Base-by-base conservation (phyloP, 2,888 invertebrate genomes). In the Coelinius sp. region DNA sequence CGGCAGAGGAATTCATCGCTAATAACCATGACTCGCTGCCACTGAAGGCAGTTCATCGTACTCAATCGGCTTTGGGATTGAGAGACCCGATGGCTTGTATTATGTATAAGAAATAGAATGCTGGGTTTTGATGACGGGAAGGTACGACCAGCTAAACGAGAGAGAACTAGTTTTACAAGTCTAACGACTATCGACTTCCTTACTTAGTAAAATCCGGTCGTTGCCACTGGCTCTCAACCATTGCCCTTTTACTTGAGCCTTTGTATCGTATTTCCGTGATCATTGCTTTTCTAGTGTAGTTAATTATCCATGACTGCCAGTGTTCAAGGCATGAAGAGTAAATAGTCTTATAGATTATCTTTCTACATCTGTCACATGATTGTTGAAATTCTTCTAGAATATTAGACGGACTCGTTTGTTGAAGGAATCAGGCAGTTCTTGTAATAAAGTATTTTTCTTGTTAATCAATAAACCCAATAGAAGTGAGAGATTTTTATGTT, bases 171-270 rank as follows among this genome's bases (percentile, higher is more conserved):
- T 56, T 63, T 63, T 49, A 38, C 63, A 20, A n/a, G 63, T 31
- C 31, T 24, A 38, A 20, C 38, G 52, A 70, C 53, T 52, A 35
- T 49, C 41, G n/a, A 64, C 64, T 70, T 70, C 70, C 70, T 70
- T 70, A 64, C 63, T 70, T 70, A 70, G 70, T 35, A 64, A 70
- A 64, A 70, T 70, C 70, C 70, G 53, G 52, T 53, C 27, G 64
- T 12, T 49, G 17, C 38, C 44, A 20, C 24, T 20, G 35, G 59
- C 59, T 35, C 59, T 59, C 59, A 53, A 53, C 53, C 17, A n/a
- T 24, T 25, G 4, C 24, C 8, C 8, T 20, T 25, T 25, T 24
- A 12, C 14, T 25, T 25, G n/a, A 59, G 63, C 10, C 24, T 38
- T 63, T 52, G 44, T 38, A 22, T 25, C 25, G 35, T 27, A 52